phyloP scores from a whole-genome alignment of 2,888 invertebrate species.

The Drosophila seclusa region DNA sequence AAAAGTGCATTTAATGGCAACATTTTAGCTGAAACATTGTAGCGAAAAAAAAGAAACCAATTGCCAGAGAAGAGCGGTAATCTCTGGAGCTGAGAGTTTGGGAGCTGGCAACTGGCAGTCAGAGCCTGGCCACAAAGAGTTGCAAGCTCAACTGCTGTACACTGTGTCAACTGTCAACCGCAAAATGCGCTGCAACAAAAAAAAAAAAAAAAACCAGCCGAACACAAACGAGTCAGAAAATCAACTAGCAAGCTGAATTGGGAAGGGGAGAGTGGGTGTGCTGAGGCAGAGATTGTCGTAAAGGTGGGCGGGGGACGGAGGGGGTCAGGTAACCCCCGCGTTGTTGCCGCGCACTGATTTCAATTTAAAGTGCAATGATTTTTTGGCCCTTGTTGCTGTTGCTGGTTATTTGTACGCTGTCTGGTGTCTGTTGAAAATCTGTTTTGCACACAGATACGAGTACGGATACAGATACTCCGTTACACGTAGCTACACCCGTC shows the following conservation, averaged over 20 bases:
- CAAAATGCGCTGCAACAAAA: conserved; percentile 66
- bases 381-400: conserved; percentile 37
- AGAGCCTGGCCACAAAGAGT: conserved; percentile 18
- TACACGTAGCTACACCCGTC: conserved; percentile 3
- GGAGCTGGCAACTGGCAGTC: conserved; percentile 11
- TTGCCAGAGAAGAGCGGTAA: conserved; percentile 43
- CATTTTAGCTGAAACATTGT: conserved; percentile 73
- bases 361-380: conserved; percentile 75
- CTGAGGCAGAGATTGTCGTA: too few relatives aligned
- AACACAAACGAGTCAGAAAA: conserved; percentile 46
- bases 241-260: conserved; percentile 22
- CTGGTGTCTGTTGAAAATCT: conserved; percentile 55
- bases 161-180: conserved; percentile 77
- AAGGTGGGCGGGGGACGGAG: not conserved
- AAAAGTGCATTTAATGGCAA: conserved; percentile 62
- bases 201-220: conserved; percentile 43
- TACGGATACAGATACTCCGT: conserved; percentile 22
- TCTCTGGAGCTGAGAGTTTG: conserved; percentile 10
- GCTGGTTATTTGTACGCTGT: conserved; percentile 64
- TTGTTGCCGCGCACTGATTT: conserved; percentile 65
- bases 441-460: conserved; percentile 56
- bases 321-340: conserved; percentile 35
- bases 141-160: conserved; percentile 30
- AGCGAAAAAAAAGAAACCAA: conserved; percentile 40
- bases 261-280: not conserved